These are phyloP conservation scores for Bilobella aurantiaca DNA, from an alignment of 1,140 invertebrate species.

Conservation along the genomic window DNA sequence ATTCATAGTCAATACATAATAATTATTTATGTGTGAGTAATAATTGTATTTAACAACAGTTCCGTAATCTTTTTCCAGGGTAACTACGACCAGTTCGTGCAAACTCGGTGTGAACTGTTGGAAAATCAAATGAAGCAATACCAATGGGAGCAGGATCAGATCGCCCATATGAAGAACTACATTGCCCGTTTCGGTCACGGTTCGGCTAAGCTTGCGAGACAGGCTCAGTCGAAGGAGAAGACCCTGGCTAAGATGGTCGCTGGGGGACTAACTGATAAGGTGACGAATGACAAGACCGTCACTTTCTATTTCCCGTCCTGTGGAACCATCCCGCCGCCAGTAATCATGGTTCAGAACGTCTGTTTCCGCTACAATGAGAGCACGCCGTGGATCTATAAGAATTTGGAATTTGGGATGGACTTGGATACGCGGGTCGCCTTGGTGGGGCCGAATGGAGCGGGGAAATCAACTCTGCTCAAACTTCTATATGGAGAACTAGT, in stretches of 20 bases:
- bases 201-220: slow-evolving; percentile 91
- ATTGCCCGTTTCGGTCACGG: slow-evolving; percentile 99
- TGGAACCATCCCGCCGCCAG: slow-evolving; percentile 52
- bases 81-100: slow-evolving; percentile 91
- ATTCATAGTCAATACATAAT: no score
- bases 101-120: slow-evolving; percentile 81
- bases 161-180: slow-evolving; percentile 99
- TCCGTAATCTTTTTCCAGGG: no score
- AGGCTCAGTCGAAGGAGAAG: slow-evolving; percentile 99
- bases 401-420: slow-evolving; percentile 98
- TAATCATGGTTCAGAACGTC: slow-evolving; percentile 60
- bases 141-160: slow-evolving; percentile 99
- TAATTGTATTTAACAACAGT: no score
- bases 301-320: slow-evolving; percentile 95
- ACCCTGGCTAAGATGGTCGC: slow-evolving; percentile 98
- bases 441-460: slow-evolving; percentile 97
- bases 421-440: slow-evolving; percentile 91
- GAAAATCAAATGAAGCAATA: slow-evolving; percentile 99
- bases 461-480: slow-evolving; percentile 95
- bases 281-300: slow-evolving; percentile 75
- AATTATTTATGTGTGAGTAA: no score
- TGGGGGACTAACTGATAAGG: slow-evolving; percentile 89
- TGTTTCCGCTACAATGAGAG: slow-evolving; percentile 85
- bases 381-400: slow-evolving; percentile 86
- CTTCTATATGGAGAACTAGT: slow-evolving; percentile 83